Evolutionary conservation across 2,888 invertebrate species (phyloP).

Genomic region (Pterobdella sp.): DNA sequence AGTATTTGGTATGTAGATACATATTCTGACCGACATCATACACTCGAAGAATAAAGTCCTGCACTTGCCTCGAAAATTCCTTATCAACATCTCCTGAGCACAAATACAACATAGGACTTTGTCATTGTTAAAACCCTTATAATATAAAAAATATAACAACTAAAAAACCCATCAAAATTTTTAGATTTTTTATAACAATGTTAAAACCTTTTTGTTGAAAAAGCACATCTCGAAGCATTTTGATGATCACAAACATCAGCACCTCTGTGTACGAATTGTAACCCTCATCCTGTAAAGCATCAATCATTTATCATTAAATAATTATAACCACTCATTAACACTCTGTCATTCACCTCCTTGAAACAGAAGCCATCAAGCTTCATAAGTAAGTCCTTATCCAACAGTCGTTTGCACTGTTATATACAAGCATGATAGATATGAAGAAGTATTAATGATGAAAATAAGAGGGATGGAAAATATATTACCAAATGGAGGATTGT

Average conservation of each 20-base stretch:
- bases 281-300: slow-evolving; percentile 52
- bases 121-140: neutral
- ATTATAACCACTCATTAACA: slow-evolving; percentile 41
- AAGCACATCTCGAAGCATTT: slow-evolving; percentile 76
- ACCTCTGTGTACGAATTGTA: slow-evolving; percentile 92
- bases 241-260: slow-evolving; percentile 82
- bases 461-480: too few relatives aligned
- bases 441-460: neutral
- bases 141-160: neutral
- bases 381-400: slow-evolving; percentile 72
- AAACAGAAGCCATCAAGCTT: slow-evolving; percentile 75
- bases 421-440: neutral
- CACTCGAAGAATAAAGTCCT: slow-evolving; percentile 76
- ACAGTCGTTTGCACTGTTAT: slow-evolving; percentile 61
- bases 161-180: neutral
- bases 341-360: slow-evolving; percentile 70
- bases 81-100: slow-evolving; percentile 66
- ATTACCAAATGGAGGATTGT: neutral
- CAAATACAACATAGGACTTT: too few relatives aligned
- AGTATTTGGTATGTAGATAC: slow-evolving; percentile 53
- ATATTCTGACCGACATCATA: slow-evolving; percentile 89
- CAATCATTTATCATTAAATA: neutral
- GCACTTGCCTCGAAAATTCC: slow-evolving; percentile 83
- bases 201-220: slow-evolving; percentile 67
- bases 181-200: neutral